Evolutionary conservation across 1,140 invertebrate species (phyloP), one percentile per base, ranked within the genome.

Genomic region (Aphaenogaster rudis): DNA sequence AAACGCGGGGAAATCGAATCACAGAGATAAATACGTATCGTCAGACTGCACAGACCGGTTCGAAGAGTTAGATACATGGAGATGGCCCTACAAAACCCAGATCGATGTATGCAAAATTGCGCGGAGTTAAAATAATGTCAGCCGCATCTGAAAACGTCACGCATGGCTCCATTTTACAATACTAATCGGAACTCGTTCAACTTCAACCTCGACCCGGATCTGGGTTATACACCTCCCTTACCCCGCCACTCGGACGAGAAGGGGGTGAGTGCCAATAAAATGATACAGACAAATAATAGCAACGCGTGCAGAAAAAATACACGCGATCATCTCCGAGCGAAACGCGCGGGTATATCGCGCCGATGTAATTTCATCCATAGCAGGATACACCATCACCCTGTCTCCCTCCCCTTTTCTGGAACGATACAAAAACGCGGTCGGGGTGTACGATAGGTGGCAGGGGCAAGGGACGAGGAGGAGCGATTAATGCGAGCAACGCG

Each of bases 401-500:
- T 3, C 42, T 39, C 13, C 17, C 11, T n/a, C 3, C 57, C 36
- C 8, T n/a, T 54, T 71, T 52, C 48, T 72, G 8, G 17, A 67
- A 80, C 76, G 54, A 74, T 88, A 48, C 72, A 78, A 63, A 82
- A 84, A 63, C 28, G 80, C 48, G 61, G 45, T 76, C 50, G 17
- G 42, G 15, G 33, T 36, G 57, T 52, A 81, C 45, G 36, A 42
- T 21, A 3, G 36, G 2, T 8, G 33, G 21, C 0, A 36, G 13
- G 45, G 9, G n/a, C 7, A 17, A 5, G 6, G 11, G 21, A 15
- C 11, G 63, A 13, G 52, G 11, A 45, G 28, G 54, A 88, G 77
- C 88, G 88, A 91, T 91, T 87, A 91, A 88, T 82, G 86, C 78
- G 74, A 86, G 74, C 71, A 90, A 86, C 81, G 80, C 87, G 88